Percentiles rank a stretch among this genome's conserved stretches.
These are phyloP conservation scores for Phocoena sinus DNA, from an alignment of 2,113 vertebrate genomes.

Conservation along the genomic window DNA sequence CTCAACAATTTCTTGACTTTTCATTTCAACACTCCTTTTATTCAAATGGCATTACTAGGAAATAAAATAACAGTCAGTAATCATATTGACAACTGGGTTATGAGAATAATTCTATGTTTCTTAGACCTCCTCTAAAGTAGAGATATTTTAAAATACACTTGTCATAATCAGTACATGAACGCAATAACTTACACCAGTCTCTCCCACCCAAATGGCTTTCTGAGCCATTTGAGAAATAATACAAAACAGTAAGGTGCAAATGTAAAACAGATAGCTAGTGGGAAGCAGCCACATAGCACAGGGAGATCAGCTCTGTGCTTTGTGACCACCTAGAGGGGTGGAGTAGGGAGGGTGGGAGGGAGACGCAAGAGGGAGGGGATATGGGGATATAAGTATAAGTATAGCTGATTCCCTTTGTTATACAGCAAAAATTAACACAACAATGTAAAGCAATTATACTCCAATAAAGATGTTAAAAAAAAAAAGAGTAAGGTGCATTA, in stretches of 20 bases:
- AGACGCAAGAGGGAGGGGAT: fast-evolving
- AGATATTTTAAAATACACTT: constrained; percentile 11
- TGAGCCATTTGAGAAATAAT: constrained; percentile 2
- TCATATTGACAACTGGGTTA: neutral
- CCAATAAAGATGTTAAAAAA: too few species aligned
- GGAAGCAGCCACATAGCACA: too few species aligned
- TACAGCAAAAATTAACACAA: too few species aligned
- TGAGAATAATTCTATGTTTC: constrained; percentile 22
- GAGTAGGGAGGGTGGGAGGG: too few species aligned
- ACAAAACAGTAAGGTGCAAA: neutral
- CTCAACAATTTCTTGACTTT: neutral
- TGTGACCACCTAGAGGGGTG: too few species aligned
- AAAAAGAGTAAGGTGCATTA: neutral
- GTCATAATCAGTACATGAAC: neutral
- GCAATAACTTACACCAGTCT: neutral
- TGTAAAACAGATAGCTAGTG: too few species aligned
- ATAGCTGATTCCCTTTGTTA: too few species aligned
- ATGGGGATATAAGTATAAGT: too few species aligned
- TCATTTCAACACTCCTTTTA: neutral
- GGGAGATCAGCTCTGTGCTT: too few species aligned
- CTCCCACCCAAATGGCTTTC: neutral
- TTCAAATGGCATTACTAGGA: neutral
- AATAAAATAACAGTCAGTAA: constrained; percentile 1
- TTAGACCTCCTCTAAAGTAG: neutral
- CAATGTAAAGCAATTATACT: too few species aligned